Percentiles rank a stretch among this genome's conserved stretches.
Conservation (phyloP, 2,888 invertebrate genomes). For the Gymnocheta viridis region DNA sequence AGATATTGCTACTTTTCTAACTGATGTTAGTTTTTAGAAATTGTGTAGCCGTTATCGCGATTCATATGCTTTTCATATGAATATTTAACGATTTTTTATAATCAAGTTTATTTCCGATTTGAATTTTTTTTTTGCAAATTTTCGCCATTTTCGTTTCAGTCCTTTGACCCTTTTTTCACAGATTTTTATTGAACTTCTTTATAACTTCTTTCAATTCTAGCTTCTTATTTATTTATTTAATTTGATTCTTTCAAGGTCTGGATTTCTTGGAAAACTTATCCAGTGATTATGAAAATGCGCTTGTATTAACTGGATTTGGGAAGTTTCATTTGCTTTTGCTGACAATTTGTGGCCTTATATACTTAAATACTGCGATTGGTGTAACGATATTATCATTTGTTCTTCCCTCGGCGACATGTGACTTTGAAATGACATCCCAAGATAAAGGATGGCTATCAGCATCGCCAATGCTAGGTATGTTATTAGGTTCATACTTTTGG, state of each 20-base stretch:
- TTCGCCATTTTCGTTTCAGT: no score
- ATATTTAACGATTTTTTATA: no score
- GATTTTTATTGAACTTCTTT: no score
- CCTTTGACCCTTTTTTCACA: no score
- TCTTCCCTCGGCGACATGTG: conserved; percentile 91
- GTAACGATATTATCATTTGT: conserved; percentile 92
- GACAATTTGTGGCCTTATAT: conserved; percentile 90
- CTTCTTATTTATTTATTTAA: conserved; percentile 26
- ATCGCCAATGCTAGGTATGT: conserved; percentile 91
- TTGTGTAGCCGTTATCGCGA: no score
- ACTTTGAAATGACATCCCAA: conserved; percentile 89
- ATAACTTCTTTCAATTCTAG: no score
- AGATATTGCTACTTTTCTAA: no score
- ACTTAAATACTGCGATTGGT: conserved; percentile 91
- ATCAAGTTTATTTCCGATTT: no score
- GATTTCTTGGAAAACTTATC: conserved; percentile 79
- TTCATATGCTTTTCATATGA: no score
- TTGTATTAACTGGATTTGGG: conserved; percentile 87
- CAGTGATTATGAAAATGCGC: conserved; percentile 79
- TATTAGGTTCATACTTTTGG: conserved; percentile 92
- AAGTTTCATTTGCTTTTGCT: conserved; percentile 90
- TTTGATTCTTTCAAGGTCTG: conserved; percentile 74
- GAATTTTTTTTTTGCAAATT: no score
- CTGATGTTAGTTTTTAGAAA: no score
- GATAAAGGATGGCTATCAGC: conserved; percentile 91